Evolutionary conservation across 2,113 vertebrate genomes (phyloP).

Genomic region (Morone chrysops): DNA sequence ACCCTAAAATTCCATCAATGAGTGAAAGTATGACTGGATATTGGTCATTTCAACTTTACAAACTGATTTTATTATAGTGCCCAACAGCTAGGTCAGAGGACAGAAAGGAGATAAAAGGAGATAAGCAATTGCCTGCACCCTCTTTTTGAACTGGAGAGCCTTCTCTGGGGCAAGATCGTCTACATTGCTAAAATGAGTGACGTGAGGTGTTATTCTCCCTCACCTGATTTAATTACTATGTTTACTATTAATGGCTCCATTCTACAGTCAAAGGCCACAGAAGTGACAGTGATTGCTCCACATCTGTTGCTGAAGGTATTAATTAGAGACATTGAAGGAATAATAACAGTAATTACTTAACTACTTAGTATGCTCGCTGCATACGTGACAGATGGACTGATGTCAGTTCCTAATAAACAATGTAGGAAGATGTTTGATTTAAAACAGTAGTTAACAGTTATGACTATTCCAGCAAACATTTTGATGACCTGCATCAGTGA

Average conservation of each 20-base stretch:
- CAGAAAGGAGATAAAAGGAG: background rate
- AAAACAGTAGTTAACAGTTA: background rate
- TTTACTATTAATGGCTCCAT: constrained; percentile 42
- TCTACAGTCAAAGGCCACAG: constrained; percentile 36
- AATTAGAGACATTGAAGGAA: constrained; percentile 42
- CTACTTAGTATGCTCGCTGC: background rate
- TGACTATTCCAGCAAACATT: constrained; percentile 4
- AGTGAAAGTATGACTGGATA: background rate
- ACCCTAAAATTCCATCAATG: background rate
- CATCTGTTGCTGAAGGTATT: constrained; percentile 52
- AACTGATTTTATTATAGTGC: background rate
- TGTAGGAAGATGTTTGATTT: background rate
- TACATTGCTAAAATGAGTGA: background rate
- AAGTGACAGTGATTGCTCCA: constrained; percentile 4
- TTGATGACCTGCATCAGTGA: background rate
- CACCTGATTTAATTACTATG: constrained; percentile 38
- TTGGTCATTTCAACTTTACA: background rate
- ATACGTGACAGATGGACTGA: background rate
- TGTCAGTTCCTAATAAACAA: constrained; percentile 7
- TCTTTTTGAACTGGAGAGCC: background rate
- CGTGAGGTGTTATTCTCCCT: background rate
- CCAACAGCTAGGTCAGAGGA: background rate
- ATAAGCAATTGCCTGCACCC: background rate
- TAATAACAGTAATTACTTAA: constrained; percentile 50
- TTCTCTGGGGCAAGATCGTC: background rate